Conservation (phyloP, 2,888 invertebrate species). For the Ceratothoa steindachneri region DNA sequence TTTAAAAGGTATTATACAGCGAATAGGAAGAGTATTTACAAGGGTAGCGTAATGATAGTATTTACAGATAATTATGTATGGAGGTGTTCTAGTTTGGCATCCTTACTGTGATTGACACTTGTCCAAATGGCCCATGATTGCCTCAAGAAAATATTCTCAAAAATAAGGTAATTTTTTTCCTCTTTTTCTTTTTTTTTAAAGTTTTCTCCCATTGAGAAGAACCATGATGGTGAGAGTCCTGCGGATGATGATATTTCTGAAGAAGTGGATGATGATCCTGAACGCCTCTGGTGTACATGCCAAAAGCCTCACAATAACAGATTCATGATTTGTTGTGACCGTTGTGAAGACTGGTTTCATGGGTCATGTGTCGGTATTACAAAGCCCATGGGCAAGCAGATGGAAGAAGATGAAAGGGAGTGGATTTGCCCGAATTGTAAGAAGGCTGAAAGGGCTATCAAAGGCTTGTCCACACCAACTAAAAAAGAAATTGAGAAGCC, state of each 20-base stretch:
- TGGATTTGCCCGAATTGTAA: slow-evolving; percentile 85
- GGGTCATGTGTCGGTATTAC: slow-evolving; percentile 94
- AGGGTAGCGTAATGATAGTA: too few relatives aligned
- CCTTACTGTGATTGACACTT: too few relatives aligned
- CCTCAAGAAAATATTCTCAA: too few relatives aligned
- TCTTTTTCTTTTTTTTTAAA: too few relatives aligned
- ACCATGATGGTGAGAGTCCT: not conserved
- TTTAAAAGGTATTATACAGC: too few relatives aligned
- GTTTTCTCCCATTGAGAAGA: too few relatives aligned
- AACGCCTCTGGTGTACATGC: slow-evolving; percentile 91
- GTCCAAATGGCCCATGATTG: too few relatives aligned
- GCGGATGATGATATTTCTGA: slow-evolving; percentile 55
- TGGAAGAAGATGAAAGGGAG: slow-evolving; percentile 81
- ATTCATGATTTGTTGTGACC: slow-evolving; percentile 96
- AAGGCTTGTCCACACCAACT: slow-evolving; percentile 11
- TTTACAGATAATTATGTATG: too few relatives aligned
- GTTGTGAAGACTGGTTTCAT: slow-evolving; percentile 95
- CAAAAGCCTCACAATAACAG: slow-evolving; percentile 85
- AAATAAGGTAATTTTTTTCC: too few relatives aligned
- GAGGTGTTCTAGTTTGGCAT: too few relatives aligned
- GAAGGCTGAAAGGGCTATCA: slow-evolving; percentile 34
- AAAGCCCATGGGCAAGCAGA: slow-evolving; percentile 79
- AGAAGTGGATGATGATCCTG: slow-evolving; percentile 71
- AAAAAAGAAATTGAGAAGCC: slow-evolving; percentile 1
- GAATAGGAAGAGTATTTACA: too few relatives aligned